Evolutionary conservation across 2,888 invertebrate species (phyloP).

Genomic region (Callyntrura sp.): DNA sequence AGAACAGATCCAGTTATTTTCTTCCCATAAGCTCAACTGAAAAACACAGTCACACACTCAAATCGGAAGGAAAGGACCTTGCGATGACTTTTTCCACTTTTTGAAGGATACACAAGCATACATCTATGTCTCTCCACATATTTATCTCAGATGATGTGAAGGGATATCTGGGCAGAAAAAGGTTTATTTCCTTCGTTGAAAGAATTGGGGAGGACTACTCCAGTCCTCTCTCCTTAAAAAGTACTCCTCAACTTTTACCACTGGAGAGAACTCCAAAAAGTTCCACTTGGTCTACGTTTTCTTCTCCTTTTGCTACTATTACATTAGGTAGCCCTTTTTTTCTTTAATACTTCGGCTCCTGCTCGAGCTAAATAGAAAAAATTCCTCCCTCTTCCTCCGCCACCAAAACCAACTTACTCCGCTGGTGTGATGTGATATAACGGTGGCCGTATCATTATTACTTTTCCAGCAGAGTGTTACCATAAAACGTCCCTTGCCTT

Average conservation of each 20-base stretch:
- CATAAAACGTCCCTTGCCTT: slow-evolving; percentile 65
- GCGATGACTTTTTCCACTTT: slow-evolving; percentile 58
- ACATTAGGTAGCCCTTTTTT: no score
- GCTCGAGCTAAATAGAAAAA: no score
- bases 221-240: slow-evolving; percentile 6
- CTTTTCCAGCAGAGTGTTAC: slow-evolving; percentile 27
- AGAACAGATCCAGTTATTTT: neutral
- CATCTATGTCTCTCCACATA: neutral
- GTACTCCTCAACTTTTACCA: slow-evolving; percentile 12
- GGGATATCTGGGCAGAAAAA: neutral
- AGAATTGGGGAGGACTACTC: slow-evolving; percentile 15
- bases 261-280: no score
- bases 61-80: slow-evolving; percentile 57
- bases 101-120: slow-evolving; percentile 20
- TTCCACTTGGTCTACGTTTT: no score
- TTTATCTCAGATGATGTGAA: neutral
- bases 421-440: neutral
- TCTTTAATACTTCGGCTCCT: no score
- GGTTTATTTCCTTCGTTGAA: slow-evolving; percentile 19
- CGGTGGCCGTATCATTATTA: neutral
- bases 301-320: no score
- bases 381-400: no score
- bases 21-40: slow-evolving; percentile 23
- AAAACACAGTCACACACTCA: no score
- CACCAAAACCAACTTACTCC: neutral